Base-by-base conservation (phyloP, 2,797 vertebrate species). In the Sebastes steindachneri region DNA sequence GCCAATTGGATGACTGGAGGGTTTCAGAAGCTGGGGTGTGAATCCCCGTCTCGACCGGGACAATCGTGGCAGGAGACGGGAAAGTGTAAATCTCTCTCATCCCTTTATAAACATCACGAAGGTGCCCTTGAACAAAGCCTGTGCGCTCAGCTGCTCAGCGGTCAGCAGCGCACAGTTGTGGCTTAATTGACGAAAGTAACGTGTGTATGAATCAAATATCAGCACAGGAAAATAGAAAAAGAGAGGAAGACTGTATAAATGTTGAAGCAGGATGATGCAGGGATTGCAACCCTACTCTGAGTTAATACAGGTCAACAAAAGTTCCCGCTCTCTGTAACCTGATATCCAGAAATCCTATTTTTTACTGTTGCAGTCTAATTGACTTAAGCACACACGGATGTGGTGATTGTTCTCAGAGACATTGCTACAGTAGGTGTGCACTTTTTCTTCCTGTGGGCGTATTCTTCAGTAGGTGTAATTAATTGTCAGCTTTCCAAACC, bases 351-450 rank as follows among this genome's bases (percentile, higher is more conserved):
- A 10, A 17, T 68, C 7, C 33, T 65, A 1, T 74, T 74, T 74
- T 29, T 29, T 58, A 25, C 33, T 3, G 11, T 69, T 75, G 64
- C 2, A 2, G 62, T 73, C 25, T 73, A 23, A 85, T 48, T 80
- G 68, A 87, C 31, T 58, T 37, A 25, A 72, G 62, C 29, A 51
- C 23, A 58, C 29, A 48, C 37, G 68, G 75, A 84, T 82, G 84
- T 75, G 28, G 12, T 21, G n/a, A 75, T 72, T 77, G 78, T 86
- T 67, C 37, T 51, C 31, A 19, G 54, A 64, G 14, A 75, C 88
- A 75, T 84, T 79, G 63, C 79, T 79, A 19, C 69, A 29, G 53
- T 72, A 82, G 86, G 87, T 55, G 84, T 86, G 85, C 64, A 58
- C 75, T 23, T 71, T 62, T 48, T 80, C 77, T 74, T 89, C 73